phyloP scores from a whole-genome alignment of 2,888 invertebrate species.

The Xestia xanthographa region DNA sequence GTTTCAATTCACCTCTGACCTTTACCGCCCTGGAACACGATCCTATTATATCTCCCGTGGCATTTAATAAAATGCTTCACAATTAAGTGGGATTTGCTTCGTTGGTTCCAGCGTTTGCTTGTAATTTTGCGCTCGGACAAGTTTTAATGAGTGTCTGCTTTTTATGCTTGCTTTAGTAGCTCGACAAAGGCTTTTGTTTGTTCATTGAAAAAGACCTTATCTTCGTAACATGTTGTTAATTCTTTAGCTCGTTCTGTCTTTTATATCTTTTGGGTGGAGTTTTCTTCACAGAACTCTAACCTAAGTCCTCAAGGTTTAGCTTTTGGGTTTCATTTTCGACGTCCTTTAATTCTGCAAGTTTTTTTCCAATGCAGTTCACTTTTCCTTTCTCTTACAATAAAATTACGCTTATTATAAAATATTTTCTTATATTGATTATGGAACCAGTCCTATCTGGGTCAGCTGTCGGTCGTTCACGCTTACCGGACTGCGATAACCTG shows the following conservation, averaged over 20 bases:
- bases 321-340: neutral
- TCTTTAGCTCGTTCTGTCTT: constrained; percentile 10
- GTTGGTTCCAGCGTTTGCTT: constrained; percentile 40
- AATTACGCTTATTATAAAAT: constrained; percentile 47
- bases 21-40: constrained; percentile 54
- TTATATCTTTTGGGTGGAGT: neutral
- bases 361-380: constrained; percentile 45
- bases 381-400: constrained; percentile 39
- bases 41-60: constrained; percentile 57
- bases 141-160: constrained; percentile 43
- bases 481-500: constrained; percentile 66
- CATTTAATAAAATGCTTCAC: constrained; percentile 59
- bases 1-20: constrained; percentile 58
- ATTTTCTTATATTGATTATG: constrained; percentile 57
- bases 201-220: neutral
- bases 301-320: neutral
- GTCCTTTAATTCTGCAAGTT: neutral
- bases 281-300: neutral
- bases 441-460: constrained; percentile 68
- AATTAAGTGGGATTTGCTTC: constrained; percentile 37
- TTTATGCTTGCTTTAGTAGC: constrained; percentile 13
- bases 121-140: constrained; percentile 36
- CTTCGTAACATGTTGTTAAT: neutral
- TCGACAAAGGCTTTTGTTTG: constrained; percentile 2
- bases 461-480: constrained; percentile 70